Evolutionary conservation across 2,113 vertebrate genomes (phyloP), one percentile per base, ranked within the genome.

Genomic region (Eleginops maclovinus): DNA sequence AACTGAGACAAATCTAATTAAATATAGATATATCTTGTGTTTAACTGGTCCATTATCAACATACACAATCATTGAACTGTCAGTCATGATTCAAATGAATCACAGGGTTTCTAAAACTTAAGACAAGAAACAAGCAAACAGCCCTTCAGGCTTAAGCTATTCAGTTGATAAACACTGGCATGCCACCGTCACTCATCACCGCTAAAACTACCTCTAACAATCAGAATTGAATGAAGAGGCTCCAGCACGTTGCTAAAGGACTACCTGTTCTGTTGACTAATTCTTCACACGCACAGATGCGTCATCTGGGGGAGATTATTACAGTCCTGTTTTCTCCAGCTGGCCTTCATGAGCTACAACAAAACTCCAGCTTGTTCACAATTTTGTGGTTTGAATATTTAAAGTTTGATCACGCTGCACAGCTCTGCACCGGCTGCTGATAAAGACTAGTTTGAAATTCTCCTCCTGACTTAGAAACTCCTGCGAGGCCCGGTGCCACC

Each of bases 401-500:
- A 80, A 51, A 63, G 67, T 84, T 64, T 60, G 50, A 79, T 82
- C 3, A 24, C 6, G 9, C 46, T 59, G 51, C 74, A 46, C 50
- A 31, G 65, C 55, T 43, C 55, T 15, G 16, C 10, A 8, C 26
- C 0, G 16, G 13, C 47, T 71, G 21, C 66, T 65, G 72, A 84
- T 69, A 51, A 75, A 64, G 31, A 26, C 6, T 9, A 3, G 21
- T 75, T 66, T 68, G 15, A 72, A 51, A 76, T 56, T 76, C 69
- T 65, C 17, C 50, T 22, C 68, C 59, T 46, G 26, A 80, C 71
- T 55, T 50, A 7, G 8, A 56, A 56, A 79, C 41, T 44, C 71
- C 72, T 28, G 68, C 63, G 65, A 60, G 72, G 84, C 65, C 69
- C 24, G 8, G 21, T 79, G 71, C 51, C 65, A 61, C 68, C 12